Conservation (phyloP, 30 jellyfish, hydroid and myxozoan species). For the Turritopsis rubra region DNA sequence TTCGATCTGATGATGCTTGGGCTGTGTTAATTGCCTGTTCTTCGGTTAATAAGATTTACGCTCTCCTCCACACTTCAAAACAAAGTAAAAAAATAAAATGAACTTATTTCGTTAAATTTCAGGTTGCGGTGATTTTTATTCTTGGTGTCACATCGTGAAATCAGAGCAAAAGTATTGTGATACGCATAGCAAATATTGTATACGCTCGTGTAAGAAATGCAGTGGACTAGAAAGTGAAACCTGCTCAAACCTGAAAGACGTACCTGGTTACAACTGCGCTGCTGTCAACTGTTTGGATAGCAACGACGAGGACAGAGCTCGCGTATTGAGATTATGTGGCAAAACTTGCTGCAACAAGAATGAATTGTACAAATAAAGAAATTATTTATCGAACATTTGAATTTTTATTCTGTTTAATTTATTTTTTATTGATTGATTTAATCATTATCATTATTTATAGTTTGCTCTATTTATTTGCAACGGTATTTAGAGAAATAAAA, state of each 20-base stretch:
- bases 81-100: too few species aligned
- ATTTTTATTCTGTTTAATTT: too few species aligned
- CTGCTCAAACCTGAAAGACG: conserved; percentile 9
- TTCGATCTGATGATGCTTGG: not conserved
- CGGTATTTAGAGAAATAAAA: too few species aligned
- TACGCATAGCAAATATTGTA: not conserved
- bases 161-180: not conserved
- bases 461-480: too few species aligned
- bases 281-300: not conserved
- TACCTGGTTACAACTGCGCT: not conserved
- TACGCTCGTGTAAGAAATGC: not conserved
- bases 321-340: not conserved
- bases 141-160: not conserved
- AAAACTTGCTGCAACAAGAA: not conserved
- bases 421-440: not conserved
- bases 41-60: too few species aligned
- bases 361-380: not conserved
- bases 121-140: conserved; percentile 5
- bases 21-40: not conserved
- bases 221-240: conserved; percentile 4
- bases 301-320: not conserved
- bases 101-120: not conserved
- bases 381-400: not conserved
- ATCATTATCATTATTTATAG: too few species aligned
- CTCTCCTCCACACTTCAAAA: too few species aligned